A percentile compares a stretch with the other conserved stretches of the same genome.
These are phyloP conservation scores for Agrochola circellaris DNA, from an alignment of 2,888 invertebrate genomes.

Conservation along the genomic window DNA sequence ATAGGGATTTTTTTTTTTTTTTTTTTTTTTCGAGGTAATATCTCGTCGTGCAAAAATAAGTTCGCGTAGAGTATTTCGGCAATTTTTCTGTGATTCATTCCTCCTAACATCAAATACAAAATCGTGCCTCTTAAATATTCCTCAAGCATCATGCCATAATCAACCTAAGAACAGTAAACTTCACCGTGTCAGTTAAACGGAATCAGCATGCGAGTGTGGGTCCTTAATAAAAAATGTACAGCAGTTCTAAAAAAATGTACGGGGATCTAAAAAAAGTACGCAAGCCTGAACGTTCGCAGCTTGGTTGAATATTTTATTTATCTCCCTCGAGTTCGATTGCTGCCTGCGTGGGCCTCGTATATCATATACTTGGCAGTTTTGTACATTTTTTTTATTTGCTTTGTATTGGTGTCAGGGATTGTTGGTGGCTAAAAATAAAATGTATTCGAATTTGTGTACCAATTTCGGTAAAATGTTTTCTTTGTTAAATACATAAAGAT, in stretches of 20 bases:
- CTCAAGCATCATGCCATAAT: not conserved
- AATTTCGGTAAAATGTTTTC: not conserved
- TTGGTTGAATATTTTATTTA: slow-evolving; percentile 62
- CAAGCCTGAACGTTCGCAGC: slow-evolving; percentile 38
- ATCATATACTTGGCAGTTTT: slow-evolving; percentile 42
- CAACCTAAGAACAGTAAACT: slow-evolving; percentile 17
- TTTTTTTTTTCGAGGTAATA: not conserved
- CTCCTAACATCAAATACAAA: not conserved
- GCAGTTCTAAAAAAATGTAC: slow-evolving; percentile 43
- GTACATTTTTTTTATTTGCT: slow-evolving; percentile 13
- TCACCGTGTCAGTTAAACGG: slow-evolving; percentile 24
- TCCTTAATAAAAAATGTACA: slow-evolving; percentile 48
- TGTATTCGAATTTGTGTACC: not conserved
- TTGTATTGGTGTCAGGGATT: slow-evolving; percentile 8
- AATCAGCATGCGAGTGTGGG: slow-evolving; percentile 33
- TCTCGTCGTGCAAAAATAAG: not conserved
- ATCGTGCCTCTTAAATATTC: slow-evolving; percentile 8
- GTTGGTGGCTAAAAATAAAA: slow-evolving; percentile 15
- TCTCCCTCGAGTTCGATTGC: slow-evolving; percentile 50
- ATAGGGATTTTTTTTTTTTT: too few species aligned
- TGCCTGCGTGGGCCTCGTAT: slow-evolving; percentile 37
- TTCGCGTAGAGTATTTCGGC: too few species aligned
- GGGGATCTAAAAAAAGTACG: slow-evolving; percentile 40
- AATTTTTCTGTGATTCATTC: not conserved
- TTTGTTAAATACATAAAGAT: not conserved